Conservation (phyloP, 2,797 vertebrate genomes). For the Antrozous pallidus region DNA sequence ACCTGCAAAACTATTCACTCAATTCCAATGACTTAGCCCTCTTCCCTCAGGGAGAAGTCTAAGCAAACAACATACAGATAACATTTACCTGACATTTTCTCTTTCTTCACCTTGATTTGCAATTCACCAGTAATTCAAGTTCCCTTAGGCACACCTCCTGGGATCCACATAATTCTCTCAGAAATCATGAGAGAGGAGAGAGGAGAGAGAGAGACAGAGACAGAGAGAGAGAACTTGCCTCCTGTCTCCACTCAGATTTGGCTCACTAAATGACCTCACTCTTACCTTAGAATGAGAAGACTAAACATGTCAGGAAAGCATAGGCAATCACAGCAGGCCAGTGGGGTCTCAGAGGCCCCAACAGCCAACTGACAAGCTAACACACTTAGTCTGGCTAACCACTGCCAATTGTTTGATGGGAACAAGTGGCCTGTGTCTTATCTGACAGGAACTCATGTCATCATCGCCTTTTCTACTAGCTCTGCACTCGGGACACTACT, state of each 20-base stretch:
- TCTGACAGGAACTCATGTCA: constrained; percentile 68
- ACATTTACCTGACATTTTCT: constrained; percentile 65
- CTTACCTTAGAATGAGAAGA: constrained; percentile 50
- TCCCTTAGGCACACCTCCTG: constrained; percentile 36
- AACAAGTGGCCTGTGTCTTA: constrained; percentile 54
- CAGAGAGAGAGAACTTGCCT: background rate
- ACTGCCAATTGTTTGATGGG: background rate
- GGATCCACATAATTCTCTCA: constrained; percentile 55
- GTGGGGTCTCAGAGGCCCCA: background rate
- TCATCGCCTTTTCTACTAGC: constrained; percentile 57
- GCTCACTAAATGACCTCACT: background rate
- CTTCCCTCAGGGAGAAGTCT: constrained; percentile 37
- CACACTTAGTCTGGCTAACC: constrained; percentile 52
- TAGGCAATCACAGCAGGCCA: background rate
- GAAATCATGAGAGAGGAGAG: constrained; percentile 44
- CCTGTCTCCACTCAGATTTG: background rate
- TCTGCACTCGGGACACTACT: constrained; percentile 49
- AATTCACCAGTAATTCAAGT: constrained; percentile 61
- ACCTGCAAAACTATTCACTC: constrained; percentile 40
- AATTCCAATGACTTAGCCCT: constrained; percentile 42
- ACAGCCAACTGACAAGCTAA: constrained; percentile 45
- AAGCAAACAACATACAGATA: constrained; percentile 59
- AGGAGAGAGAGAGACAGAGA: too few species aligned
- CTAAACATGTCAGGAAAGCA: constrained; percentile 33
- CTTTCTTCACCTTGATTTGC: constrained; percentile 58